Evolutionary conservation across 2,888 invertebrate genomes (phyloP).

Genomic region (Limnephilus marmoratus): DNA sequence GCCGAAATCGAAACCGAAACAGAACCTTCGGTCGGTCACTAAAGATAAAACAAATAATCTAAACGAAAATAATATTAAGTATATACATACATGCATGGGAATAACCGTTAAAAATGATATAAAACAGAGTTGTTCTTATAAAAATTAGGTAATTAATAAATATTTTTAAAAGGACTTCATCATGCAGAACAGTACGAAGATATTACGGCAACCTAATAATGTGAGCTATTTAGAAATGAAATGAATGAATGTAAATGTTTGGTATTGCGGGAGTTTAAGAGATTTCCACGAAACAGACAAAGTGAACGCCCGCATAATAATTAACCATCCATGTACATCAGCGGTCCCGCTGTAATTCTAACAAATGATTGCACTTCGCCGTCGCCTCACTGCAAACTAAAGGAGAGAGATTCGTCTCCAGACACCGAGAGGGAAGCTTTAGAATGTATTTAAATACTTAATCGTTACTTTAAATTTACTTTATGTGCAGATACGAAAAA

Average conservation of each 20-base stretch:
- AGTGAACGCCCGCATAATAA: slow-evolving; percentile 36
- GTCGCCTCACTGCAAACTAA: slow-evolving; percentile 29
- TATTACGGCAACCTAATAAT: too few relatives aligned
- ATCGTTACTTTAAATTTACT: neutral
- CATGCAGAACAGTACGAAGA: too few relatives aligned
- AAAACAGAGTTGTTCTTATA: too few relatives aligned
- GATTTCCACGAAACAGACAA: slow-evolving; percentile 18
- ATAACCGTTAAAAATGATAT: too few relatives aligned
- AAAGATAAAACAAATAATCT: too few relatives aligned
- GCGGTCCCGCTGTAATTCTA: slow-evolving; percentile 27
- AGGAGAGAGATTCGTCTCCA: slow-evolving; percentile 13
- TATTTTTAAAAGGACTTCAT: too few relatives aligned
- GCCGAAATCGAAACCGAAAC: too few relatives aligned
- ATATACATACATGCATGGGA: too few relatives aligned
- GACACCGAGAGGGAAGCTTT: neutral
- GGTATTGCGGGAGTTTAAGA: neutral
- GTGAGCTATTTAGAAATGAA: neutral
- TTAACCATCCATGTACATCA: slow-evolving; percentile 30
- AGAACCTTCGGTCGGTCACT: too few relatives aligned
- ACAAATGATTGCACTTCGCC: slow-evolving; percentile 39
- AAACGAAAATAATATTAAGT: too few relatives aligned
- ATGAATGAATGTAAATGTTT: neutral
- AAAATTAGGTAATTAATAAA: too few relatives aligned
- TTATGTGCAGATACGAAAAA: neutral
- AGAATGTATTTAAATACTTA: neutral